Conservation (phyloP, 2,888 invertebrate species). For the Nudaria mundana region DNA sequence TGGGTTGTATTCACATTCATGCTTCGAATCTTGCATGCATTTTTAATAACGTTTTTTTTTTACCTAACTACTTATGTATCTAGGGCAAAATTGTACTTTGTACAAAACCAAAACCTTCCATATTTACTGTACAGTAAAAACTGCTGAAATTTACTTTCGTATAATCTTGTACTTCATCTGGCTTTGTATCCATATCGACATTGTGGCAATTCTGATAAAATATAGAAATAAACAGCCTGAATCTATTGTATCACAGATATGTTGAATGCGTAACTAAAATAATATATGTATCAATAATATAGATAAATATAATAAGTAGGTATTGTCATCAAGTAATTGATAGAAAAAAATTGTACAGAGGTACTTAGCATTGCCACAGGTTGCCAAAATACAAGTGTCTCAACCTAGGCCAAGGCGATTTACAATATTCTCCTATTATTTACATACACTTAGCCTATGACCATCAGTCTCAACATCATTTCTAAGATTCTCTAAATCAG, state of each 20-base stretch:
- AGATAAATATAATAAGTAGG: too few species aligned
- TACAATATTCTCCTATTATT: slow-evolving; percentile 79
- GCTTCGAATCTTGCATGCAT: slow-evolving; percentile 66
- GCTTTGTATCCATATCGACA: slow-evolving; percentile 47
- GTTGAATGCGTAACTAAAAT: slow-evolving; percentile 65
- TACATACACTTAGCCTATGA: slow-evolving; percentile 79
- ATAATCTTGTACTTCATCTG: slow-evolving; percentile 49
- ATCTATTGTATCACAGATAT: slow-evolving; percentile 78
- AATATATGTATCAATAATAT: too few species aligned
- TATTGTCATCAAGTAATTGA: slow-evolving; percentile 50
- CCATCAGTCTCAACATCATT: slow-evolving; percentile 77
- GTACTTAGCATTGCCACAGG: slow-evolving; percentile 67
- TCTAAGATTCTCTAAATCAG: slow-evolving; percentile 70
- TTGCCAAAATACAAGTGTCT: slow-evolving; percentile 60
- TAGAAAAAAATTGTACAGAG: slow-evolving; percentile 41
- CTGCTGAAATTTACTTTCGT: slow-evolving; percentile 51
- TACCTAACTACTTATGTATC: slow-evolving; percentile 80
- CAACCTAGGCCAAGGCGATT: slow-evolving; percentile 77
- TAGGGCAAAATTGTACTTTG: slow-evolving; percentile 80
- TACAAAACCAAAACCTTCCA: slow-evolving; percentile 74
- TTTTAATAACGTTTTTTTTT: slow-evolving; percentile 66
- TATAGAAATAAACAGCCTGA: slow-evolving; percentile 56
- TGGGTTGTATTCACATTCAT: slow-evolving; percentile 66
- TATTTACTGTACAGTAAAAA: slow-evolving; percentile 64
- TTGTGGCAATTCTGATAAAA: slow-evolving; percentile 63